These are phyloP conservation scores for Zaprionus gabonicus DNA, from an alignment of 1,140 invertebrate genomes.

Conservation along the genomic window DNA sequence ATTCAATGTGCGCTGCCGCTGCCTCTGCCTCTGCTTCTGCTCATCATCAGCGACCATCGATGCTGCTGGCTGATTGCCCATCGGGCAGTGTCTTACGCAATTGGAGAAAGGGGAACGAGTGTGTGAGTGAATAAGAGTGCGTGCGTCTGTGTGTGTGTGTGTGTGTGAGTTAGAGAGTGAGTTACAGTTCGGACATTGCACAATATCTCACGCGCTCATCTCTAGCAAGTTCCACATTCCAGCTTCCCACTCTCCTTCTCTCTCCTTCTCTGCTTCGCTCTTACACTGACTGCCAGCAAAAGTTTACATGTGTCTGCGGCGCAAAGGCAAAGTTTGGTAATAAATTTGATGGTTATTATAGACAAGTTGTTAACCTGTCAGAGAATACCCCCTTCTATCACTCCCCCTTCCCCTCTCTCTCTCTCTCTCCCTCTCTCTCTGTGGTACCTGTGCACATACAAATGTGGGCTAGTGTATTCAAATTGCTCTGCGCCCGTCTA, in stretches of 20 bases:
- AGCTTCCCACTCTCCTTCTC: constrained; percentile 21
- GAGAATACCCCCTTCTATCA: background rate
- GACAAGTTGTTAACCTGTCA: constrained; percentile 10
- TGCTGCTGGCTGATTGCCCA: constrained; percentile 37
- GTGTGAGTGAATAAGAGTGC: no score
- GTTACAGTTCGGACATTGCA: background rate
- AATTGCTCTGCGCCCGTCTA: background rate
- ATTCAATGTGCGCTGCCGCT: constrained; percentile 57
- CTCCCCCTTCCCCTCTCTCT: background rate
- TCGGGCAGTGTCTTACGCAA: constrained; percentile 25
- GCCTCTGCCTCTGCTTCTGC: background rate
- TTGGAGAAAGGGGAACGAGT: constrained; percentile 20
- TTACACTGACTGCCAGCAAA: background rate
- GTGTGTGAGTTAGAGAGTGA: background rate
- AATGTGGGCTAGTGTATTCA: background rate
- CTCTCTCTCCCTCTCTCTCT: no score
- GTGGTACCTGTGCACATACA: background rate
- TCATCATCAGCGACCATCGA: background rate
- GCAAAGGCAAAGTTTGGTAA: constrained; percentile 2
- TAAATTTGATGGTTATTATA: constrained; percentile 14
- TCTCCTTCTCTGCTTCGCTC: constrained; percentile 10
- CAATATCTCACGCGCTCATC: constrained; percentile 8
- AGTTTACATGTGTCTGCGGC: background rate
- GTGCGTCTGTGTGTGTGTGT: background rate
- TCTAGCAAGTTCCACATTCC: background rate